Base-by-base conservation (phyloP, 2,888 invertebrate species). In the Mactromeris polynyma region DNA sequence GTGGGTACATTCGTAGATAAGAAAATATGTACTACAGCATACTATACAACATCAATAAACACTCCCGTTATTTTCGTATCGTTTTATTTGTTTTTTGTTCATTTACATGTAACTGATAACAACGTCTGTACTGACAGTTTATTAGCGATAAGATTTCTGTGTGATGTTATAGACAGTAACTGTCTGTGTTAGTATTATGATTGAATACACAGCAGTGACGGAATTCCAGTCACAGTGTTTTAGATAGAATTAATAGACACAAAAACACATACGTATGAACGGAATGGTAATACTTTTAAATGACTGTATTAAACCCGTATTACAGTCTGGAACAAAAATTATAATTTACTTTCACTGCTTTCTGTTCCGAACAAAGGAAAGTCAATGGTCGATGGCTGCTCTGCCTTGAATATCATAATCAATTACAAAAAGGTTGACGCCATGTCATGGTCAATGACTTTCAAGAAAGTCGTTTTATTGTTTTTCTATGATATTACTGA, bases 31-130 rank as follows among this genome's bases (percentile, higher is more conserved):
- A 64, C n/a, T 26, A 26, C 9, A 64, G 26, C 58, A 64, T 64
- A 2, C 19, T 17, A 64, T 64, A n/a, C 26, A 26, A 2, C 58
- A 26, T 26, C 58, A 64, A 64, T 64, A 64, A 64, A 64, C 26
- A 64, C 26, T 26, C 9, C 51, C n/a, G 26, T 64, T 64, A 9
- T 26, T 64, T 64, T 26, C 58, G 26, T 64, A n/a, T 64, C 58
- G 58, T 64, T 64, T 64, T 64, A 64, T 64, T 26, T 64, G 58
- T 64, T 64, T n/a, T 51, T 64, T 64, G 58, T 64, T 64, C 58
- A 64, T 64, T 64, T 64, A 26, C 26, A 64, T 64, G 58, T 64
- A 64, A 64, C 58, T 64, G 58, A 64, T 64, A 64, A 26, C 58
- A 64, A 64, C 26, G 58, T 26, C 58, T 64, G 4, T 26, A n/a